A percentile compares a stretch with the other conserved stretches of the same genome.
Conservation (phyloP, 2,888 invertebrate genomes). For the Stenoptilia bipunctidactyla region DNA sequence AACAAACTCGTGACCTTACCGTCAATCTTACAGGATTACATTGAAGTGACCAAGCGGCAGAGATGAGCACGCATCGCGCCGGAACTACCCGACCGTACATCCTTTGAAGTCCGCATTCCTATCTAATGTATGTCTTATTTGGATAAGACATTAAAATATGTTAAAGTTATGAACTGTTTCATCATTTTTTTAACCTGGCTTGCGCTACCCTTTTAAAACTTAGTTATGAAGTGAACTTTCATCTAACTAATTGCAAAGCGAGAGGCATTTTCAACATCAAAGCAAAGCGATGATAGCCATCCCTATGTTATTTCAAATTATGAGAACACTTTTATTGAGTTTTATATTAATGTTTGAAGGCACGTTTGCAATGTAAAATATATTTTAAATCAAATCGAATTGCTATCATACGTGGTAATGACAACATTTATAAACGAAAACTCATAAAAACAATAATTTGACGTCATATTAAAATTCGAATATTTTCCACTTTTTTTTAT, state of each 20-base stretch:
- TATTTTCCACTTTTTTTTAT: too few relatives aligned
- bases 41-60: constrained; percentile 34
- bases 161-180: constrained; percentile 29
- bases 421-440: too few relatives aligned
- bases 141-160: constrained; percentile 59
- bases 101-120: constrained; percentile 58
- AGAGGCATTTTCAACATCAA: constrained; percentile 12
- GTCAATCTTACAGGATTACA: constrained; percentile 64
- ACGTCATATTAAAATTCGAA: too few relatives aligned
- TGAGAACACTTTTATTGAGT: too few relatives aligned
- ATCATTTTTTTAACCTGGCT: constrained; percentile 37
- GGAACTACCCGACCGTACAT: too few relatives aligned
- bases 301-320: not conserved
- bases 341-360: too few relatives aligned
- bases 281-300: constrained; percentile 19
- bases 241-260: constrained; percentile 17
- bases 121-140: constrained; percentile 41
- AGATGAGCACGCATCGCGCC: constrained; percentile 12
- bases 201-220: constrained; percentile 21
- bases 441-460: too few relatives aligned
- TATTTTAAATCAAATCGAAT: too few relatives aligned
- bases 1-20: constrained; percentile 51
- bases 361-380: too few relatives aligned
- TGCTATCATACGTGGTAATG: too few relatives aligned
- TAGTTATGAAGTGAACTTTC: not conserved